Conservation (phyloP, 2,797 vertebrate genomes). For the Phrynocephalus guinanensis region DNA sequence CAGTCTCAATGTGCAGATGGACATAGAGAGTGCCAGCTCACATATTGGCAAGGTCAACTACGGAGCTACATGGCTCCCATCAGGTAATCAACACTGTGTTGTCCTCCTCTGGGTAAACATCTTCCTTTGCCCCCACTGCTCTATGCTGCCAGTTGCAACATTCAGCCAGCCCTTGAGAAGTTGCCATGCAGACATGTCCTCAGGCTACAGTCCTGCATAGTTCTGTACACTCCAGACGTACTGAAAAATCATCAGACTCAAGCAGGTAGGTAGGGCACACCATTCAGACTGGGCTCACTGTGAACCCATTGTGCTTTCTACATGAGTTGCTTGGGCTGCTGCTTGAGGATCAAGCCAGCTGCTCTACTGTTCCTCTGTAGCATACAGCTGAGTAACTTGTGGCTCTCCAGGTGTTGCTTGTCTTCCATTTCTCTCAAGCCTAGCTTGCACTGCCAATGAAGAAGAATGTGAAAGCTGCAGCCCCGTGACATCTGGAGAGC, state of each 20-base stretch:
- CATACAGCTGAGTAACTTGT: neutral
- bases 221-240: neutral
- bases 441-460: neutral
- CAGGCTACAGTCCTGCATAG: neutral
- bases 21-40: neutral
- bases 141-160: neutral
- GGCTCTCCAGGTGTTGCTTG: neutral
- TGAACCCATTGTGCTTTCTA: neutral
- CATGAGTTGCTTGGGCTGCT: neutral
- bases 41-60: neutral
- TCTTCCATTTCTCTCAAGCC: neutral
- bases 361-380: neutral
- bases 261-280: slow-evolving; percentile 1
- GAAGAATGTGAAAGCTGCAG: neutral
- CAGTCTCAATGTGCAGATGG: neutral
- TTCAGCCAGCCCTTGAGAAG: neutral
- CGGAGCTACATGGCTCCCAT: neutral
- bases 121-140: neutral
- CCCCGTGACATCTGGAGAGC: neutral
- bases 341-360: neutral
- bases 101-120: neutral
- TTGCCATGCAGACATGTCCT: slow-evolving; percentile 3
- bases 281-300: neutral
- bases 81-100: neutral
- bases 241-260: slow-evolving; percentile 2